phyloP scores from a whole-genome alignment of 2,113 vertebrate species.

The Paramormyrops kingsleyae region DNA sequence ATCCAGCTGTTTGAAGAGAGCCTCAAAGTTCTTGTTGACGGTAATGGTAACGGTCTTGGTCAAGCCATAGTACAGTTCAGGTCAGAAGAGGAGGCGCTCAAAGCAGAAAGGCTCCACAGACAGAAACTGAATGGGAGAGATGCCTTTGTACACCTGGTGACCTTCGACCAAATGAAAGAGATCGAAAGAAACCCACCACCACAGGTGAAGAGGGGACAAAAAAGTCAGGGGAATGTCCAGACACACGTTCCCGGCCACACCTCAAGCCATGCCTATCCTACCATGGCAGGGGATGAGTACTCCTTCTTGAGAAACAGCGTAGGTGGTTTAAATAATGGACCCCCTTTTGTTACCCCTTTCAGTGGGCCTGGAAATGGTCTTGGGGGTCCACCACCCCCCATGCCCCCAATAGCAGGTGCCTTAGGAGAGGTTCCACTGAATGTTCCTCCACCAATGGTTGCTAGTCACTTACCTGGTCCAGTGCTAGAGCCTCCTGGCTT shows the following conservation, averaged over 20 bases:
- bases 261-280: conserved; percentile 56
- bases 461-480: conserved; percentile 70
- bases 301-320: conserved; percentile 74
- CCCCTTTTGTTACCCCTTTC: conserved; percentile 81
- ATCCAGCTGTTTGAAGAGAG: conserved; percentile 84
- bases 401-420: conserved; percentile 76
- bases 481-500: conserved; percentile 80
- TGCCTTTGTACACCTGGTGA: conserved; percentile 86
- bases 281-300: conserved; percentile 75
- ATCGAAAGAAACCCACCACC: conserved; percentile 87
- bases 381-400: conserved; percentile 76
- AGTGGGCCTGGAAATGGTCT: conserved; percentile 75
- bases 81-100: conserved; percentile 88
- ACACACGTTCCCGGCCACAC: conserved; percentile 40
- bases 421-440: conserved; percentile 75
- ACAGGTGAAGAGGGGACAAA: conserved; percentile 82
- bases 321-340: conserved; percentile 75
- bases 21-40: conserved; percentile 85
- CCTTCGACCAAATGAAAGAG: conserved; percentile 88
- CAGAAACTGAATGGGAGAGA: conserved; percentile 95
- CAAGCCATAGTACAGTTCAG: conserved; percentile 91
- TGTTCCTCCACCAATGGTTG: conserved; percentile 65
- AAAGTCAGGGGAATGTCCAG: conserved; percentile 63
- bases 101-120: conserved; percentile 88
- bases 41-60: conserved; percentile 86